Percentiles rank a stretch among this genome's conserved stretches.
phyloP scores from a whole-genome alignment of 2,888 invertebrate genomes.

The Caenorhabditis sinica region DNA sequence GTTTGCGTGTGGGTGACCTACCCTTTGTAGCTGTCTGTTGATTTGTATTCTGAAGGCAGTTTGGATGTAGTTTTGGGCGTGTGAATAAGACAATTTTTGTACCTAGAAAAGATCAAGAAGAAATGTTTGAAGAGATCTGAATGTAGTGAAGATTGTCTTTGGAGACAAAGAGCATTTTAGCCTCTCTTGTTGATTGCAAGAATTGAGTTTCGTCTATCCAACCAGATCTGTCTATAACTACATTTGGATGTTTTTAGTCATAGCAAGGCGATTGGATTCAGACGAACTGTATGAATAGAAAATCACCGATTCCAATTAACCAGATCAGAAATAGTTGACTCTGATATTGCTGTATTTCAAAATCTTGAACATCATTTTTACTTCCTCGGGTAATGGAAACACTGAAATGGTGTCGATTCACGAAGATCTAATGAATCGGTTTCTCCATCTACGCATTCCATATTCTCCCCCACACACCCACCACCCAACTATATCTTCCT shows the following conservation, averaged over 20 bases:
- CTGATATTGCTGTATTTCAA: too few species aligned
- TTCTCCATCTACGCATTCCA: background rate
- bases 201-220: too few species aligned
- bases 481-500: conserved; percentile 3
- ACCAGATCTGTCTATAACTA: too few species aligned
- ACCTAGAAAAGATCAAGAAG: background rate
- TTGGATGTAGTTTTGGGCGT: conserved; percentile 9
- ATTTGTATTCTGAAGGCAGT: conserved; percentile 34
- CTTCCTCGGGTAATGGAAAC: background rate
- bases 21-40: background rate
- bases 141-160: background rate
- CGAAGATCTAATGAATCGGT: conserved; percentile 16
- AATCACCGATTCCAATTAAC: too few species aligned
- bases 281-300: too few species aligned
- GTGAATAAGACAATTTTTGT: conserved; percentile 7
- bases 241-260: too few species aligned
- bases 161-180: background rate
- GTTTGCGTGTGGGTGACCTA: background rate
- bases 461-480: conserved; percentile 9
- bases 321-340: too few species aligned
- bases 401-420: conserved; percentile 5
- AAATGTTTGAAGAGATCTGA: background rate
- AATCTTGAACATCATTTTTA: too few species aligned
- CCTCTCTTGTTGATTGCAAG: too few species aligned
- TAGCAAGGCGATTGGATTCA: too few species aligned